phyloP scores from a whole-genome alignment of 2,888 invertebrate species.

The Tiphia femorata region DNA sequence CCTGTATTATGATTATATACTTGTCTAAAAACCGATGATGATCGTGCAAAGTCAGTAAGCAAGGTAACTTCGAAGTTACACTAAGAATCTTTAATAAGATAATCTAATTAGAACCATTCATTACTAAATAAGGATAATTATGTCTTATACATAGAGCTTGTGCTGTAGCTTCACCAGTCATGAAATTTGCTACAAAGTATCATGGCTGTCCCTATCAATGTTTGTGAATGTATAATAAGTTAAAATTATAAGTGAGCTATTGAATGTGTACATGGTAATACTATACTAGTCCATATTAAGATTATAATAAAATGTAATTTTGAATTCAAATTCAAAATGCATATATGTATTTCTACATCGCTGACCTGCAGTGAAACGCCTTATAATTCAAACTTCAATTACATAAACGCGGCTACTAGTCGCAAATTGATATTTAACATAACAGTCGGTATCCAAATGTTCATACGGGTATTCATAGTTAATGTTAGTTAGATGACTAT shows the following conservation, averaged over 20 bases:
- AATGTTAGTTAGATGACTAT: too few species aligned
- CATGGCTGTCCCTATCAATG: constrained; percentile 68
- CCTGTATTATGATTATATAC: constrained; percentile 6
- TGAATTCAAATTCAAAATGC: constrained; percentile 58
- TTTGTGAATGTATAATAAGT: constrained; percentile 68
- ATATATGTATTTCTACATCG: constrained; percentile 4
- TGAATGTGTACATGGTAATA: constrained; percentile 69
- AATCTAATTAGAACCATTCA: constrained; percentile 39
- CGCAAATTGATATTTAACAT: too few species aligned
- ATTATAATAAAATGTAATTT: constrained; percentile 69
- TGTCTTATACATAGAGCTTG: constrained; percentile 66
- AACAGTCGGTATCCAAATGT: too few species aligned
- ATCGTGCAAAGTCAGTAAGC: constrained; percentile 41
- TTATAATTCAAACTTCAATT: constrained; percentile 1
- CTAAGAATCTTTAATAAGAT: constrained; percentile 33
- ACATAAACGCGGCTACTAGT: too few species aligned
- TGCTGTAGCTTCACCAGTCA: constrained; percentile 66
- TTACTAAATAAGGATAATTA: constrained; percentile 49
- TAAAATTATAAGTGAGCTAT: constrained; percentile 67
- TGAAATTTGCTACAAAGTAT: constrained; percentile 61
- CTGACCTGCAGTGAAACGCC: constrained; percentile 8
- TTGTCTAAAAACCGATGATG: constrained; percentile 22
- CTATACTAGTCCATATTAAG: constrained; percentile 68
- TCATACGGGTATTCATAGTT: too few species aligned
- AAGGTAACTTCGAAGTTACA: constrained; percentile 29